Conservation (phyloP, 2,797 vertebrate species). For the Galagoides demidoff region DNA sequence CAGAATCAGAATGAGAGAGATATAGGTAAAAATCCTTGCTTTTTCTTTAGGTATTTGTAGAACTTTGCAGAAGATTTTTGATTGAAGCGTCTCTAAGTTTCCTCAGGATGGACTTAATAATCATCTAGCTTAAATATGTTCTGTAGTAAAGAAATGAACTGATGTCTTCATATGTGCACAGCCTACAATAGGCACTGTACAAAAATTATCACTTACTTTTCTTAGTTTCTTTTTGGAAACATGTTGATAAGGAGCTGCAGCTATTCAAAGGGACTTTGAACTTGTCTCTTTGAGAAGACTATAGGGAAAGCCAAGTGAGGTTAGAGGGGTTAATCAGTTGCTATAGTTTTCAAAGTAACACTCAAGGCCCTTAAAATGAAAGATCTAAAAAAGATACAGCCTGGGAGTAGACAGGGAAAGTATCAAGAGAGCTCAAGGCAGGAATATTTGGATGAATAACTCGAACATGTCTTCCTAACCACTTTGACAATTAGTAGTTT, state of each 20-base stretch:
- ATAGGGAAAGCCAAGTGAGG: neutral
- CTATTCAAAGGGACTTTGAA: neutral
- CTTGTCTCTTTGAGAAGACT: neutral
- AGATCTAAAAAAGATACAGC: neutral
- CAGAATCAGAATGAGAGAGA: neutral
- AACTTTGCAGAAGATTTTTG: neutral
- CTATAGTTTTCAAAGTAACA: neutral
- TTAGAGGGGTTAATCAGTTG: neutral
- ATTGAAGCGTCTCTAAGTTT: neutral
- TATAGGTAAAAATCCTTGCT: neutral
- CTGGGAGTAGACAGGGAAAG: neutral
- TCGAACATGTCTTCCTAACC: neutral
- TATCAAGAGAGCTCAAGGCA: neutral
- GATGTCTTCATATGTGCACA: neutral
- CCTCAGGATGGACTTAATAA: neutral
- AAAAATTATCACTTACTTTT: neutral
- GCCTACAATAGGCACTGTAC: neutral
- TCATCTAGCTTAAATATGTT: neutral
- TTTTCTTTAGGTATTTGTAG: neutral
- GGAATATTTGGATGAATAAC: neutral
- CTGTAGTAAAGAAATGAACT: neutral
- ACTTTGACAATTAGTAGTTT: conserved; percentile 3
- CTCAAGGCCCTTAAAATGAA: neutral
- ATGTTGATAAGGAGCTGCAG: neutral
- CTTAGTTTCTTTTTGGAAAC: neutral